Evolutionary conservation across 2,113 vertebrate genomes (phyloP).

Genomic region (Cryptoleucopteryx plumbea): DNA sequence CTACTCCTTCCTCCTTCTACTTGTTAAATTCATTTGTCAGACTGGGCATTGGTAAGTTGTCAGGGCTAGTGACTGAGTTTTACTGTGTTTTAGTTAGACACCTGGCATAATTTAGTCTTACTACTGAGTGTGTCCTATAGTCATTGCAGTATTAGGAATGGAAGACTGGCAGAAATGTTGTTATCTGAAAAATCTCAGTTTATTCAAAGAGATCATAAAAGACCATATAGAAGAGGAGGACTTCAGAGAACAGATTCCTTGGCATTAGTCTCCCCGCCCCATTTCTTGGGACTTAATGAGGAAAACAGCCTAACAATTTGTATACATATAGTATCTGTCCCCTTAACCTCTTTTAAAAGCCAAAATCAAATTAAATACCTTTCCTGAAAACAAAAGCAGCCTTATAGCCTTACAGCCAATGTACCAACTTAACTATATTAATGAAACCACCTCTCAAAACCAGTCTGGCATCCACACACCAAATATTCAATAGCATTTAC

Average conservation of each 20-base stretch:
- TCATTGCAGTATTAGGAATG: not conserved
- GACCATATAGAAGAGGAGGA: not conserved
- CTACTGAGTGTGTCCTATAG: not conserved
- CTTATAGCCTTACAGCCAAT: not conserved
- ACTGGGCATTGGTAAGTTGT: not conserved
- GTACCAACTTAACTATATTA: not conserved
- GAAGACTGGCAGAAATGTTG: not conserved
- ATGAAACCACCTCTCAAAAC: not conserved
- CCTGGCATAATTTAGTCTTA: not conserved
- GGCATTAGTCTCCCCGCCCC: not conserved
- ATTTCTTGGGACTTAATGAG: not conserved
- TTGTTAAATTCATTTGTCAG: not conserved
- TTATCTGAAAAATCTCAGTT: not conserved
- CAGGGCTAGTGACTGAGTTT: not conserved
- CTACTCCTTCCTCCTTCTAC: not conserved
- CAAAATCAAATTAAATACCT: not conserved
- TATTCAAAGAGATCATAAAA: not conserved
- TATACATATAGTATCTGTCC: not conserved
- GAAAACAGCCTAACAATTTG: not conserved
- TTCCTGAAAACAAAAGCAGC: not conserved
- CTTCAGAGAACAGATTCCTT: not conserved
- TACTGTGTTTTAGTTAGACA: not conserved
- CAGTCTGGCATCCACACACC: not conserved
- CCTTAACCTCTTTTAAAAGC: not conserved
- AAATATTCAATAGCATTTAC: constrained; percentile 43